Conservation (phyloP, 2,113 vertebrate species). For the Brachyhypopomus gauderio region DNA sequence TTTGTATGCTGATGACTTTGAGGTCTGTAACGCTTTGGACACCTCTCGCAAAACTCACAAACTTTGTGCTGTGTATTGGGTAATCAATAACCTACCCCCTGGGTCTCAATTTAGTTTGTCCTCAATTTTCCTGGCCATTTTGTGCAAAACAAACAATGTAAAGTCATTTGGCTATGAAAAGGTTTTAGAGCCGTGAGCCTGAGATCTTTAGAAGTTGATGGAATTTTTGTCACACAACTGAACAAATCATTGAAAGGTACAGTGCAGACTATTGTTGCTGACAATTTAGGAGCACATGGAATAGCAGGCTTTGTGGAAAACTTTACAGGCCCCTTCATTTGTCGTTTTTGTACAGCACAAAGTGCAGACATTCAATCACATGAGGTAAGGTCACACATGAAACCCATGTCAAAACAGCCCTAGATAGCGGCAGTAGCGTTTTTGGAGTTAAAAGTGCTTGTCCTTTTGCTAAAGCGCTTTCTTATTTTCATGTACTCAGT, state of each 20-base stretch:
- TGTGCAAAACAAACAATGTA: constrained; percentile 1
- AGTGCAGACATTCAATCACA: constrained; percentile 5
- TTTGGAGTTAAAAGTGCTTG: constrained; percentile 23
- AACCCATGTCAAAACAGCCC: background rate
- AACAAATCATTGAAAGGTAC: background rate
- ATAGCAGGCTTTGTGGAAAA: constrained; percentile 14
- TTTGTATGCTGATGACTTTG: background rate
- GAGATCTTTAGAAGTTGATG: constrained; percentile 2
- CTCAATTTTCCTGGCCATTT: background rate
- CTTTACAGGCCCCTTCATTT: background rate
- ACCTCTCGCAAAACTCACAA: background rate
- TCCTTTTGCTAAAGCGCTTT: constrained; percentile 7
- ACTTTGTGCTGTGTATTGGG: background rate
- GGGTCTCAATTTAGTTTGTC: too few relatives aligned
- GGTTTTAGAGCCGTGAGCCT: background rate
- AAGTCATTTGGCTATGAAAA: constrained; percentile 1
- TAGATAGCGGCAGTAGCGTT: constrained; percentile 1
- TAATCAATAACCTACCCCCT: background rate
- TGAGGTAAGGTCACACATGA: background rate
- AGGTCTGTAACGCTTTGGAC: background rate
- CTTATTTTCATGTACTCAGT: constrained; percentile 7
- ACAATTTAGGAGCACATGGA: background rate
- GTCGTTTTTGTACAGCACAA: background rate
- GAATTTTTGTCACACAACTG: constrained; percentile 17
- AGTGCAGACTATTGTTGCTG: background rate